Evolutionary conservation across 2,113 vertebrate species (phyloP), one percentile per base, ranked within the genome.

Genomic region (Lagopus leucura): DNA sequence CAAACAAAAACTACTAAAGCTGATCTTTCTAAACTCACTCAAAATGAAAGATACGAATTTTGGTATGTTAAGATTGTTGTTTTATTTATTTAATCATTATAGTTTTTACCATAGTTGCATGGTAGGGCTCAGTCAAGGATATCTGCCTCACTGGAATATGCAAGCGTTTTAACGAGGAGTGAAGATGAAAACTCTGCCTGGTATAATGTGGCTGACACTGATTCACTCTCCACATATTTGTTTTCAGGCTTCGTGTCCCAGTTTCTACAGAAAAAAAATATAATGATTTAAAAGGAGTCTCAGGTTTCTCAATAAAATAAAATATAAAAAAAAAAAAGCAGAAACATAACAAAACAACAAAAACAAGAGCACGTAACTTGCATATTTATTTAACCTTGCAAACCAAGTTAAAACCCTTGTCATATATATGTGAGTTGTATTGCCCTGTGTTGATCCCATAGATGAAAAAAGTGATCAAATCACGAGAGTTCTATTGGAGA

Each of bases 161-260:
- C 64, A 75, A 27, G 7, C 11, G 28, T 77, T 81, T 82, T 21
- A 77, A 30, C 21, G 21, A 72, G 17, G 4, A 77, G 60, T 18
- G 43, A 93, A 66, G 50, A 75, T 34, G 27, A 85, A 80, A 64
- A 38, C 11, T 65, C 67, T 75, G 63, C 25, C 30, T 72, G 58
- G 25, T 17, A 47, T n/a, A 67, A 43, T 4, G 21, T 42, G 28
- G 32, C 22, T 45, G 60, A 57, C 54, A 60, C 13, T 10, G 45
- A 57, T 19, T 57, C 60, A 58, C 61, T 66, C 43, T 12, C 42
- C 11, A 50, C 48, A 24, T 50, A 50, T 50, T 50, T 22, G 32
- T 90, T 94, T 80, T 42, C 63, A 82, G 82, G 71, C 85, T 92
- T 87, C 85, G 25, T 79, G 50, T 80, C 67, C 67, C 84, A 40